Evolutionary conservation across 2,888 invertebrate species (phyloP), one percentile per base, ranked within the genome.

Genomic region (Tanytarsus gracilentus): DNA sequence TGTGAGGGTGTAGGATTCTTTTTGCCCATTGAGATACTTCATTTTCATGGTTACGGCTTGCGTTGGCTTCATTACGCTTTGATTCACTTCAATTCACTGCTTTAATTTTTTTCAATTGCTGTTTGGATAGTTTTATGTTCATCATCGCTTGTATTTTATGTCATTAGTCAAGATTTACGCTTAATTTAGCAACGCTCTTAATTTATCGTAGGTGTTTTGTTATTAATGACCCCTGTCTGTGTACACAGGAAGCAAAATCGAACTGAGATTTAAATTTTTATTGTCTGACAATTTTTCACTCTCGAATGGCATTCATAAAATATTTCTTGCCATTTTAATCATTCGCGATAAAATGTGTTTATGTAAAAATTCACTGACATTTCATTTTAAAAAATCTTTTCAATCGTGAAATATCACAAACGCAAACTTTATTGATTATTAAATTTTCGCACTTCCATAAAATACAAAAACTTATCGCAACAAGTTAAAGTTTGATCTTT

Each of bases 1-100:
- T 50, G 74, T 72, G 63, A 74, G 64, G 63, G 72, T 71, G 65
- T 74, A 74, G 62, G 73, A 72, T 65, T 74, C 74, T 66, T 72
- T 71, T 61, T 72, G 72, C 44, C 68, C 67, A 62, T 65, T 69
- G 44, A 72, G 64, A 66, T 74, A 74, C 67, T 74, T 74, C 73
- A 74, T 72, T 33, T 39, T 55, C 26, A 33, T 39, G 9, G 44
- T 44, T 44, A 36, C n/a, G 14, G 52, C 25, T 40, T 36, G 39
- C 27, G 55, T 55, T 40, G 55, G 55, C 18, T 39, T 55, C 55
- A 26, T 55, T 55, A n/a, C n/a, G n/a, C 26, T n/a, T 14, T 36
- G 11, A 44, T 44, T 16, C 44, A 26, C 51, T 55, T 55, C 55
- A 33, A n/a, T 53, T 36, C 18, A 14, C 7, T 21, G 23, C 7